Percentiles rank a stretch among this genome's conserved stretches.
Evolutionary conservation across 2,113 vertebrate genomes (phyloP).

Genomic region (Dissostichus mawsoni): DNA sequence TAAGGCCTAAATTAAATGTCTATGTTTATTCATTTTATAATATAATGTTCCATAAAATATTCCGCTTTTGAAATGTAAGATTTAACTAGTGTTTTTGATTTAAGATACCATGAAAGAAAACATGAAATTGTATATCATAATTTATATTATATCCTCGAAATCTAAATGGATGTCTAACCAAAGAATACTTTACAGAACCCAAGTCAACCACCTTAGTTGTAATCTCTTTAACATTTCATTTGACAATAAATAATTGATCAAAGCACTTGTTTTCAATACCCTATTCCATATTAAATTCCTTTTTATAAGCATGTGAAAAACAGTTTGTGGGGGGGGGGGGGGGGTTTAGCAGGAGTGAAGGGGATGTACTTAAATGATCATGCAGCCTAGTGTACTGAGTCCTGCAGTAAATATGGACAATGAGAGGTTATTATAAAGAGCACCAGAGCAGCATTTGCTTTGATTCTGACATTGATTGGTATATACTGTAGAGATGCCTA

Average conservation of each 20-base stretch:
- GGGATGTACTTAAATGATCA: too few relatives aligned
- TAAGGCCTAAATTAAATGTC: background rate
- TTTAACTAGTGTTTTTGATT: background rate
- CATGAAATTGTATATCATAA: background rate
- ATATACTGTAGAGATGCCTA: background rate
- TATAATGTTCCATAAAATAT: background rate
- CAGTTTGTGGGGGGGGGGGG: background rate
- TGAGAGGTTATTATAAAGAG: slow-evolving; percentile 13
- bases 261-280: slow-evolving; percentile 20
- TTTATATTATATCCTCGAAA: background rate
- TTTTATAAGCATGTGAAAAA: background rate
- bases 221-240: slow-evolving; percentile 26
- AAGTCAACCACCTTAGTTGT: slow-evolving; percentile 5
- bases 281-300: slow-evolving; percentile 11
- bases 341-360: background rate
- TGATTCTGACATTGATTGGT: slow-evolving; percentile 1
- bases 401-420: slow-evolving; percentile 19
- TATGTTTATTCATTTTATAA: background rate
- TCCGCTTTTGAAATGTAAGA: background rate
- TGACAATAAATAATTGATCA: slow-evolving; percentile 51
- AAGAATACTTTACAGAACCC: background rate
- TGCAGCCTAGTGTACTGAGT: slow-evolving; percentile 2
- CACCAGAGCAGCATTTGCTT: slow-evolving; percentile 2
- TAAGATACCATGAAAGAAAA: background rate
- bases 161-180: slow-evolving; percentile 17